Conservation (phyloP, 2,888 invertebrate species). For the Rotaria sp. region DNA sequence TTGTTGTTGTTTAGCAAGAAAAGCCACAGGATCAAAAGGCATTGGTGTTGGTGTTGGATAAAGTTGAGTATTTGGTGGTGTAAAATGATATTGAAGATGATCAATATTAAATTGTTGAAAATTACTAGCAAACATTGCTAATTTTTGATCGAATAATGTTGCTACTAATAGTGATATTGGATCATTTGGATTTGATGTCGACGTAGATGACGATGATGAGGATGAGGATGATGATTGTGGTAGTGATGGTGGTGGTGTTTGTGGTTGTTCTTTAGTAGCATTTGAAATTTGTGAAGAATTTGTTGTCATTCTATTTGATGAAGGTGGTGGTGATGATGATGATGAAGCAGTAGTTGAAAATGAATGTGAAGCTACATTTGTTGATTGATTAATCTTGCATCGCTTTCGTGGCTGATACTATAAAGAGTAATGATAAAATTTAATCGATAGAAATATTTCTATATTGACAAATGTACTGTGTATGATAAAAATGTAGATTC, state of each 20-base stretch:
- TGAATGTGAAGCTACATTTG: neutral
- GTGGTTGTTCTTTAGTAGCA: neutral
- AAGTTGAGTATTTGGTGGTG: neutral
- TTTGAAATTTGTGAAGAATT: neutral
- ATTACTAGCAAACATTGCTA: conserved; percentile 1
- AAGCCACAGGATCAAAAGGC: conserved; percentile 3
- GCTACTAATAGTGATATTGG: neutral
- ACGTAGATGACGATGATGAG: neutral
- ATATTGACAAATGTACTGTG: too few species aligned
- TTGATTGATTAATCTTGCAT: neutral
- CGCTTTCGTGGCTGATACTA: conserved; percentile 9
- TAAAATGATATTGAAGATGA: neutral
- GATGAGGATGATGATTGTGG: neutral
- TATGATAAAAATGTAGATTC: too few species aligned
- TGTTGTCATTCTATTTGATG: conserved; percentile 18
- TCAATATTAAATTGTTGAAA: conserved; percentile 6
- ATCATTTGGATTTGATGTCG: neutral
- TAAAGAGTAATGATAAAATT: neutral
- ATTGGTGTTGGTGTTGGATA: neutral
- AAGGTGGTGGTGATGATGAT: conserved; percentile 29
- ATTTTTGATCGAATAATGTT: neutral
- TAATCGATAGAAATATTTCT: too few species aligned
- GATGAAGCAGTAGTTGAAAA: conserved; percentile 1
- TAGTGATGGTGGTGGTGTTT: conserved; percentile 29
- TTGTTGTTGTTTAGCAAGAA: conserved; percentile 13